phyloP scores from a whole-genome alignment of 1,140 invertebrate species.

The Drosophila sturtevanti region DNA sequence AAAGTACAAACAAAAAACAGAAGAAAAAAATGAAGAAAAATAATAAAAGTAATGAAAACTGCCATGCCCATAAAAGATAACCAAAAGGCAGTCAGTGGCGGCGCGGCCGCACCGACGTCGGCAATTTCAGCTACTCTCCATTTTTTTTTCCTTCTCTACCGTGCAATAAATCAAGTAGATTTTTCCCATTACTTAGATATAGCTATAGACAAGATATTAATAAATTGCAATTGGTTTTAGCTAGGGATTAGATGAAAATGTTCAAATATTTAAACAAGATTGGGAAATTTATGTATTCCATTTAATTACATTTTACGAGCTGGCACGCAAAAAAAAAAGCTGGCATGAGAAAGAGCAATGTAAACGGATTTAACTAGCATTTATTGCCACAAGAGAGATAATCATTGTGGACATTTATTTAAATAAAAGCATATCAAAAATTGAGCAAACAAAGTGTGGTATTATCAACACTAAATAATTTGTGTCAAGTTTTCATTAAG shows the following conservation, averaged over 20 bases:
- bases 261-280: neutral
- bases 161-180: neutral
- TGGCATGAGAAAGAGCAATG: no score
- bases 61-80: neutral
- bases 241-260: neutral
- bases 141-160: neutral
- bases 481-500: no score
- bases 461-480: no score
- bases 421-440: no score
- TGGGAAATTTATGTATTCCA: neutral
- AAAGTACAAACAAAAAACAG: neutral
- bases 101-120: neutral
- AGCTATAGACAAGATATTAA: neutral
- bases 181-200: neutral
- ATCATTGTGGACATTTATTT: no score
- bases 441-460: no score
- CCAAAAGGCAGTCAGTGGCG: neutral
- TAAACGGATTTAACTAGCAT: no score
- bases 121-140: neutral
- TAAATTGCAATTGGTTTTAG: neutral
- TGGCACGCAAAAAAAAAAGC: no score
- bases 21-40: constrained; percentile 1
- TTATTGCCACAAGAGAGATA: no score
- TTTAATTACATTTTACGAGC: neutral
- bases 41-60: constrained; percentile 9